Evolutionary conservation across 2,888 invertebrate species (phyloP), one percentile per base, ranked within the genome.

Genomic region (Sussaba pulchella): DNA sequence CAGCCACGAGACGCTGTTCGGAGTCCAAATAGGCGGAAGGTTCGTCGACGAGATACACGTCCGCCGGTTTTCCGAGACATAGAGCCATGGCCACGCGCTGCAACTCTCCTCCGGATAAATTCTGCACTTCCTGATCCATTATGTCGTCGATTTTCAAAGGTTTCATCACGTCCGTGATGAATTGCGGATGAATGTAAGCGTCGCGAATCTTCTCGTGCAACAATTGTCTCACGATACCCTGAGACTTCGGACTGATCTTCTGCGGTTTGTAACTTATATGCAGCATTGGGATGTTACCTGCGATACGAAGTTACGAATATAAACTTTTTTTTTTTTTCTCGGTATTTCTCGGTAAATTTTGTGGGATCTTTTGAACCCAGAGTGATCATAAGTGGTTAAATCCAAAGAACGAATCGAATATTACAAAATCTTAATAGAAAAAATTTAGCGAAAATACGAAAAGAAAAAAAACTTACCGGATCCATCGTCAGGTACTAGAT

Each of bases 211-310:
- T 99, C 77, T 99, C 99, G 89, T 99, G 98, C 81, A 99, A 93
- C 89, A 99, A 93, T 89, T 97, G 96, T 59, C 98, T 95, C 3
- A 99, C 99, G 80, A 97, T 95, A 52, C 98, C 98, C 90, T 97
- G 97, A 74, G 97, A 98, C 93, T 98, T 99, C 2, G 99, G 99
- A 85, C 99, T 99, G 92, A 99, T 99, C 93, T 99, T 99, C 94
- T 99, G 99, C 54, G 99, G 99, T 93, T 99, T 99, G 94, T 99
- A 99, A 92, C 99, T 99, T 91, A 99, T 99, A 92, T 99, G 98
- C 84, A 99, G 93, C 88, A 97, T 96, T 0, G 99, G 99, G 81
- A 98, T 94, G 84, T 95, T 95, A 50, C 94, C 96, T 92, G 93
- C 63, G 17, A 50, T 36, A 52, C 2, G 19, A 31, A 17, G n/a